Conservation (phyloP, 1,140 invertebrate species). For the Pseudomyrmex sp. region DNA sequence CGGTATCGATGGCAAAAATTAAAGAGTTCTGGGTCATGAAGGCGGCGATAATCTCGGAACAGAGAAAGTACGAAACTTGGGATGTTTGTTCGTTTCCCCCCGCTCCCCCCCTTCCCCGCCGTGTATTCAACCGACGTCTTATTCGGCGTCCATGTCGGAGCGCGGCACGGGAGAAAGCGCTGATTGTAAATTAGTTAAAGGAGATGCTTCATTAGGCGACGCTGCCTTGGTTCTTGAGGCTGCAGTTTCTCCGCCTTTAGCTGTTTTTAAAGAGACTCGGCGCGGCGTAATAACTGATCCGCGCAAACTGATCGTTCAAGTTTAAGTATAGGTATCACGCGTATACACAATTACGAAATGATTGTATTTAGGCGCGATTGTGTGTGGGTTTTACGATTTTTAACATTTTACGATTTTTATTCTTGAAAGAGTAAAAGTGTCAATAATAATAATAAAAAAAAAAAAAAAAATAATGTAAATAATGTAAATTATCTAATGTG, state of each 20-base stretch:
- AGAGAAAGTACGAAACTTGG: conserved; percentile 80
- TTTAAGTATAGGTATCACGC: conserved; percentile 3
- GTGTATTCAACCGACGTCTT: conserved; percentile 60
- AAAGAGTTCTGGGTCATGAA: conserved; percentile 83
- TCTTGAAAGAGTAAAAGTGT: neutral
- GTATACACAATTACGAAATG: neutral
- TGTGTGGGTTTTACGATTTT: neutral
- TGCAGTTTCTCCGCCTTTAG: conserved; percentile 27
- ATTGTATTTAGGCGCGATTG: neutral
- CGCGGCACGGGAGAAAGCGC: conserved; percentile 71
- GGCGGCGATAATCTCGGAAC: conserved; percentile 62
- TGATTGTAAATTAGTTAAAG: conserved; percentile 85
- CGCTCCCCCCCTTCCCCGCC: neutral
- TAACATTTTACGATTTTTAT: conserved; percentile 16
- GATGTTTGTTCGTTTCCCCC: conserved; percentile 59
- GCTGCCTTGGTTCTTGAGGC: conserved; percentile 54
- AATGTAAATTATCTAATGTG: conserved; percentile 1
- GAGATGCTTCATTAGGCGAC: conserved; percentile 83
- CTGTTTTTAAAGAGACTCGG: conserved; percentile 50
- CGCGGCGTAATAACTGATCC: conserved; percentile 30
- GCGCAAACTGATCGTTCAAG: neutral
- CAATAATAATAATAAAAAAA: no score
- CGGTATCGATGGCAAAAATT: conserved; percentile 79
- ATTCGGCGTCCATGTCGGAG: conserved; percentile 51
- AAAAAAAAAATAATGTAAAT: neutral